A percentile compares a stretch with the other conserved stretches of the same genome.
Evolutionary conservation across 92 coral and sea anemone genomes (phyloP).

Genomic region (Micromussa lordhowensis): DNA sequence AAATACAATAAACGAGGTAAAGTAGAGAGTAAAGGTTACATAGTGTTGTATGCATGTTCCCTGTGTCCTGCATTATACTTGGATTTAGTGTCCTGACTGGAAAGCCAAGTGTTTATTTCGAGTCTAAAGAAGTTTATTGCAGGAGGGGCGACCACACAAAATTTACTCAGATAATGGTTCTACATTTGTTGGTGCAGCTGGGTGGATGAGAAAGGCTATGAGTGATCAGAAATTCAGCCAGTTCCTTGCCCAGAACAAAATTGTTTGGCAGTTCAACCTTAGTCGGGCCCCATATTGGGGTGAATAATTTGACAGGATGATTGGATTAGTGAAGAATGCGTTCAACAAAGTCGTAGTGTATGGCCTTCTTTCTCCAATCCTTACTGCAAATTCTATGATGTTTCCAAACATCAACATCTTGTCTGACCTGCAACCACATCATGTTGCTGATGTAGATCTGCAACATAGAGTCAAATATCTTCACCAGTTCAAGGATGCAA

Average conservation of each 20-base stretch:
- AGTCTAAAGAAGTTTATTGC: background rate
- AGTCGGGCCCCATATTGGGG: background rate
- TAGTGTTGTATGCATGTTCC: constrained; percentile 52
- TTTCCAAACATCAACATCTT: no score
- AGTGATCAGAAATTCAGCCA: background rate
- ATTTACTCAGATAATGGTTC: background rate
- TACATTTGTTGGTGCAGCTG: background rate
- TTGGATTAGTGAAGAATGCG: background rate
- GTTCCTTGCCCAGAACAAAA: background rate
- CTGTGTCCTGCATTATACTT: constrained; percentile 52
- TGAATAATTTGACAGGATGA: background rate
- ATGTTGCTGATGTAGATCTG: no score
- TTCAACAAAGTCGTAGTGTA: background rate
- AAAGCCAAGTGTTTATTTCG: background rate
- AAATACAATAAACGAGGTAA: constrained; percentile 15
- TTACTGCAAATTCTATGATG: no score
- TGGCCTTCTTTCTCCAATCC: background rate
- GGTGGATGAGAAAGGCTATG: background rate
- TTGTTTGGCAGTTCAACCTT: background rate
- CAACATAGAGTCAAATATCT: no score
- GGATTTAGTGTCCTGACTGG: constrained; percentile 11
- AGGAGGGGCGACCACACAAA: background rate
- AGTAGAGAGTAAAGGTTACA: constrained; percentile 47
- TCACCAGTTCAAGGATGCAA: no score
- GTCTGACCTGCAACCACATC: no score